phyloP scores from a whole-genome alignment of 2,797 vertebrate species.

The Triplophysa bombifrons region DNA sequence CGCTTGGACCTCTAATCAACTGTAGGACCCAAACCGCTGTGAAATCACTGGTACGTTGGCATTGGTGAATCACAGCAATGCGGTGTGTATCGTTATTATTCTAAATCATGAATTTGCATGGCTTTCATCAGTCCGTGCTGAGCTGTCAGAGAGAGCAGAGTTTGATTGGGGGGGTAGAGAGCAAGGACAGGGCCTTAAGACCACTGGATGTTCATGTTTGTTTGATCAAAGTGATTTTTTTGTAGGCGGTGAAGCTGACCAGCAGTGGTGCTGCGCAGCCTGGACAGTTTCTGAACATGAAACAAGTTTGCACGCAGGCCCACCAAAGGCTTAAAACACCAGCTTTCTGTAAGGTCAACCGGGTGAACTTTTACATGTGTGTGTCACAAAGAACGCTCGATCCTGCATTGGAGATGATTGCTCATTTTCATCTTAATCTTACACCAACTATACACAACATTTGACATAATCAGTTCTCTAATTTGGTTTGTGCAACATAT shows the following conservation, averaged over 20 bases:
- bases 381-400: not conserved
- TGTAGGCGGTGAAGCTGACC: constrained; percentile 69
- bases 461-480: not conserved
- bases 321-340: constrained; percentile 47
- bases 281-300: constrained; percentile 64
- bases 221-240: constrained; percentile 78
- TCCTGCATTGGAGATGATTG: not conserved
- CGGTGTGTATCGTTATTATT: constrained; percentile 71
- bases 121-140: constrained; percentile 77
- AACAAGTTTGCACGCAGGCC: constrained; percentile 43
- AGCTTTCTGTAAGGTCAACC: constrained; percentile 42
- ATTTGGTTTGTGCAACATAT: not conserved
- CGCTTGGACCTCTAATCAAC: constrained; percentile 41
- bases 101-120: constrained; percentile 79
- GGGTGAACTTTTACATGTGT: not conserved
- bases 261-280: constrained; percentile 70
- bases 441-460: not conserved
- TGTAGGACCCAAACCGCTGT: constrained; percentile 5
- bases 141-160: constrained; percentile 70
- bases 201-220: constrained; percentile 80
- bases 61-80: constrained; percentile 58
- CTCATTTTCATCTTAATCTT: not conserved
- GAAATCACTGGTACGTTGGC: not conserved
- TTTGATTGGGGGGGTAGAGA: constrained; percentile 69
- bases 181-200: constrained; percentile 68